These are phyloP conservation scores for Helleia helle DNA, from an alignment of 2,888 invertebrate species.

Conservation along the genomic window DNA sequence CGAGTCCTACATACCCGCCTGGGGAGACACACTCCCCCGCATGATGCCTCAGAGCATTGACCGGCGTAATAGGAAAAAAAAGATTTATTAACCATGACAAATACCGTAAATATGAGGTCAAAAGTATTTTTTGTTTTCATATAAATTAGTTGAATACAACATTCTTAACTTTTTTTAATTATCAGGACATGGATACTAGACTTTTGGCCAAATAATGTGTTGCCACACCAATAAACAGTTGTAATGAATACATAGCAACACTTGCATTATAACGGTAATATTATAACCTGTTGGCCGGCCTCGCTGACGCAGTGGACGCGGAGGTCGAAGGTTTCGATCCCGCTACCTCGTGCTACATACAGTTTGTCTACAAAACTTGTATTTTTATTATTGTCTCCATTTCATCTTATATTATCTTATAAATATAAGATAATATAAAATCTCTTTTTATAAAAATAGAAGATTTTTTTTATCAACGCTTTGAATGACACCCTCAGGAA, in stretches of 20 bases:
- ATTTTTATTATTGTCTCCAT: no score
- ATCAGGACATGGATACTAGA: background rate
- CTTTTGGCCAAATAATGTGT: background rate
- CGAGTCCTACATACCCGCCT: no score
- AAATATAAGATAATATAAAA: no score
- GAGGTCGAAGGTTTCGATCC: slow-evolving; percentile 5
- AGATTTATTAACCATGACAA: no score
- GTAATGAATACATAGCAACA: background rate
- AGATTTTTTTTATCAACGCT: no score
- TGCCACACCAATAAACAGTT: background rate
- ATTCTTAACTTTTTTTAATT: background rate
- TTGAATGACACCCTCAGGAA: no score
- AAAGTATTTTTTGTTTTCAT: background rate
- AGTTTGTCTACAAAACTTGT: background rate
- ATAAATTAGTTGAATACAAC: background rate
- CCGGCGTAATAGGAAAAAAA: no score
- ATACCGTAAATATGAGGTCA: no score
- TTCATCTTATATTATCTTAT: no score
- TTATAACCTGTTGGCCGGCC: background rate
- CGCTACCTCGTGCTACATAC: slow-evolving; percentile 6
- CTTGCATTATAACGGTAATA: slow-evolving; percentile 2
- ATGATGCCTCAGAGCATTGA: no score
- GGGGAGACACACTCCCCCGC: no score
- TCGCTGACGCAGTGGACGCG: slow-evolving; percentile 1
- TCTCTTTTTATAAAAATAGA: no score